Evolutionary conservation across 2,113 vertebrate species (phyloP), one percentile per base, ranked within the genome.

Genomic region (Opisthocomus hoazin): DNA sequence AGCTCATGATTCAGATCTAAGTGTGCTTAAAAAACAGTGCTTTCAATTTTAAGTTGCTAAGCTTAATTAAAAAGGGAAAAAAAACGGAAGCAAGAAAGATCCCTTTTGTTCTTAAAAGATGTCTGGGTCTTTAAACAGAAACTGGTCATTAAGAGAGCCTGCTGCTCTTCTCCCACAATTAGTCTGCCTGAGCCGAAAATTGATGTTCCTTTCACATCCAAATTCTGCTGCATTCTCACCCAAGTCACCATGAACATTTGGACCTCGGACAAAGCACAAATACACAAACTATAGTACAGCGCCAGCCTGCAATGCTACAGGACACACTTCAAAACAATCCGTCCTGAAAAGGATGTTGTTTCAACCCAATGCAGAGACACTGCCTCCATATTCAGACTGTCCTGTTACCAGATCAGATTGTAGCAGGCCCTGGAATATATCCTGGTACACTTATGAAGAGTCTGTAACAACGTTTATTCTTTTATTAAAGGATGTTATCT

Each of bases 401-500:
- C 54, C 90, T 37, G 48, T 57, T 57, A 63, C 32, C 71, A 86
- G 50, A 48, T 34, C 71, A 65, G 70, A 30, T 8, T 73, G 69
- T 74, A 69, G 69, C 53, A 80, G 50, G 34, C 50, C n/a, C 82
- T 36, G 51, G 51, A 81, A 73, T 34, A 43, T 6, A 43, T 13
- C 39, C 71, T 45, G 43, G 71, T 27, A 1, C 37, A 37, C 34
- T 94, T 80, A 65, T 27, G 79, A 74, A 36, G 80, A 89, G 41
- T 15, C 79, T 24, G 12, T 21, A 78, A 80, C 76, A 14, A 27
- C 9, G 58, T 75, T 92, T 95, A 26, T 48, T 89, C 77, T 79
- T 70, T 76, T 60, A 74, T 51, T 39, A 51, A 87, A 66, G 91
- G 94, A 68, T 23, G 61, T 94, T 95, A 91, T 90, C 89, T 76